Conservation (phyloP, 2,797 vertebrate species). For the Enteromius anoplus region DNA sequence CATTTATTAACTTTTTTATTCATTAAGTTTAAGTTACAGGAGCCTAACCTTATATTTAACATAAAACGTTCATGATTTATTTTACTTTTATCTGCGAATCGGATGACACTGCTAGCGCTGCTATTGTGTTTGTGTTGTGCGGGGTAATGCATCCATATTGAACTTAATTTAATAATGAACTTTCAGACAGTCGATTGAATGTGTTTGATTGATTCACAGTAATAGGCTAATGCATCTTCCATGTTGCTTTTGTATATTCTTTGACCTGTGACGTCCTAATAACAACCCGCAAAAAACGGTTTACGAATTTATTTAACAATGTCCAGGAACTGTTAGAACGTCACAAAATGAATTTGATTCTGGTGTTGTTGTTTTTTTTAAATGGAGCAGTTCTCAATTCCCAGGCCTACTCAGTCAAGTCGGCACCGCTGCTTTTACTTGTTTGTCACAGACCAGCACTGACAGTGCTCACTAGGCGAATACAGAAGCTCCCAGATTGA, state of each 20-base stretch:
- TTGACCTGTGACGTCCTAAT: neutral
- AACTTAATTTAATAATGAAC: neutral
- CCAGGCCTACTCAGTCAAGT: neutral
- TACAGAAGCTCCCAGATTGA: constrained; percentile 12
- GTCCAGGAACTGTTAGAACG: neutral
- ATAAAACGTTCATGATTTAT: neutral
- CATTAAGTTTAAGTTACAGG: neutral
- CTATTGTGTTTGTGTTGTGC: neutral
- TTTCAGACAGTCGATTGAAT: neutral
- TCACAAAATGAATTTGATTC: neutral
- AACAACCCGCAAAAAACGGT: neutral
- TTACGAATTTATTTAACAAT: neutral
- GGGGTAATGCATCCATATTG: neutral
- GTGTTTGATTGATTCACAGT: neutral
- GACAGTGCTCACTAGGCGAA: constrained; percentile 14
- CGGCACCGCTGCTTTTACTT: neutral
- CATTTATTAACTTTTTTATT: neutral
- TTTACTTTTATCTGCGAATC: neutral
- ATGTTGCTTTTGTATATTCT: neutral
- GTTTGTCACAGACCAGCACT: constrained; percentile 26
- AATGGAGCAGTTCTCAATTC: constrained; percentile 4
- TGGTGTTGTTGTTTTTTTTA: neutral
- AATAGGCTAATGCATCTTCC: neutral
- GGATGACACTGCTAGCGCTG: neutral
- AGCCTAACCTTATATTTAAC: neutral